Evolutionary conservation across 2,113 vertebrate genomes (phyloP).

Genomic region (Hassar affinis): DNA sequence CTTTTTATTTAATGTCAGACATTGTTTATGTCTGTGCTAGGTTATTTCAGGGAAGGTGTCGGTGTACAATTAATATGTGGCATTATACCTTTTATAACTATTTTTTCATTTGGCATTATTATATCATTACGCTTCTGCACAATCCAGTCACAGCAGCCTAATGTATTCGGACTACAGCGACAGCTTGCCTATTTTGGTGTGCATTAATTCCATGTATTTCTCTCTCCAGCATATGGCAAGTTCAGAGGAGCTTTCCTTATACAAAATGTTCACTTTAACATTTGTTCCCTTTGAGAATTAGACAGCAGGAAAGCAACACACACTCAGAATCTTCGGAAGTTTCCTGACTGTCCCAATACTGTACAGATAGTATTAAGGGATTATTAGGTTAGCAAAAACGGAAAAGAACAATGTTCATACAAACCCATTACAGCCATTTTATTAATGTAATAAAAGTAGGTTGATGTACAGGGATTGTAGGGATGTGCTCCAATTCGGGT

Average conservation of each 20-base stretch:
- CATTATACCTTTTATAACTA: not conserved
- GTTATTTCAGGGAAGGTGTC: not conserved
- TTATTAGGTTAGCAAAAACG: constrained; percentile 2
- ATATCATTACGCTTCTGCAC: not conserved
- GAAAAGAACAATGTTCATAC: not conserved
- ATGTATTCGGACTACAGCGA: constrained; percentile 37
- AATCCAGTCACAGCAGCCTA: not conserved
- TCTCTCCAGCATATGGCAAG: constrained; percentile 38
- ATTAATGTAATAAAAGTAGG: constrained; percentile 28
- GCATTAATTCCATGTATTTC: constrained; percentile 48
- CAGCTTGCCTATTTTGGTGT: constrained; percentile 25
- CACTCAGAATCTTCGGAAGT: not conserved
- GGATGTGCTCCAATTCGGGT: constrained; percentile 32
- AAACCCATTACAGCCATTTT: constrained; percentile 22
- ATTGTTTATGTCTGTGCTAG: not conserved
- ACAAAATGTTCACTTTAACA: constrained; percentile 13
- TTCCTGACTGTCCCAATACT: not conserved
- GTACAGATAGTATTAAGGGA: not conserved
- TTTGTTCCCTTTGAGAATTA: constrained; percentile 28
- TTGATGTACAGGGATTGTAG: constrained; percentile 1
- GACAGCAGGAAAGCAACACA: constrained; percentile 5
- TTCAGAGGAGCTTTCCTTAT: constrained; percentile 31
- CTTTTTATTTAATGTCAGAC: not conserved
- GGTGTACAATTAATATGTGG: not conserved
- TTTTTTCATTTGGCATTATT: not conserved